These are phyloP conservation scores for Ginglymostoma cirratum DNA, from an alignment of 2,113 vertebrate genomes.

Conservation along the genomic window DNA sequence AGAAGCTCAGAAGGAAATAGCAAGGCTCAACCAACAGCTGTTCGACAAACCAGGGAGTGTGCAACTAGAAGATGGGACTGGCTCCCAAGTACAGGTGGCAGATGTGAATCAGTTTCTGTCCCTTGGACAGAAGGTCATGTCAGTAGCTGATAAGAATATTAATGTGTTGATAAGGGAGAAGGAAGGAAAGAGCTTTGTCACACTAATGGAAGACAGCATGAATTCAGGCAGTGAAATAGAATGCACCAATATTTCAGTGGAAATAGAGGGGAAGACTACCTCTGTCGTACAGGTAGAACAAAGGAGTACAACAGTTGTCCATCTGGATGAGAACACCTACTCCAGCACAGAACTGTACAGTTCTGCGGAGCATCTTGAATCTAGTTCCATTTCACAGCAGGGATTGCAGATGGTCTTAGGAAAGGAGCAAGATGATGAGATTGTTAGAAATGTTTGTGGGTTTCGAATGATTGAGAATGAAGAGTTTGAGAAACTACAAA, in stretches of 20 bases:
- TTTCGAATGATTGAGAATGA: background rate
- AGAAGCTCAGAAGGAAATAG: conserved; percentile 61
- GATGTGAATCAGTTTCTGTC: background rate
- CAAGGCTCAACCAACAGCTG: background rate
- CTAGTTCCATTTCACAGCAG: background rate
- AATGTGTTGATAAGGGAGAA: background rate
- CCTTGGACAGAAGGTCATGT: background rate
- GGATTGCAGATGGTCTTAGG: background rate
- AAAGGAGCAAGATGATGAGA: background rate
- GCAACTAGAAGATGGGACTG: background rate
- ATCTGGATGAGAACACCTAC: background rate
- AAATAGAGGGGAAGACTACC: conserved; percentile 7
- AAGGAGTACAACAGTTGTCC: conserved; percentile 11
- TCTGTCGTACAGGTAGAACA: conserved; percentile 10
- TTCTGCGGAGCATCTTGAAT: background rate
- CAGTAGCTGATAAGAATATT: background rate
- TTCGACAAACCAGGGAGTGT: background rate
- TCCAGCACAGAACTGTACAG: background rate
- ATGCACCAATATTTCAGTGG: background rate
- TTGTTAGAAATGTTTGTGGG: background rate
- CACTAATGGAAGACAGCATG: background rate
- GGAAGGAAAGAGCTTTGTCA: background rate
- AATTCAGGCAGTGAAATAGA: background rate
- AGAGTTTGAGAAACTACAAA: conserved; percentile 45
- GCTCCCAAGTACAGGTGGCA: background rate